Base-by-base conservation (phyloP, 2,888 invertebrate species). In the Hirtodrosophila cameraria region DNA sequence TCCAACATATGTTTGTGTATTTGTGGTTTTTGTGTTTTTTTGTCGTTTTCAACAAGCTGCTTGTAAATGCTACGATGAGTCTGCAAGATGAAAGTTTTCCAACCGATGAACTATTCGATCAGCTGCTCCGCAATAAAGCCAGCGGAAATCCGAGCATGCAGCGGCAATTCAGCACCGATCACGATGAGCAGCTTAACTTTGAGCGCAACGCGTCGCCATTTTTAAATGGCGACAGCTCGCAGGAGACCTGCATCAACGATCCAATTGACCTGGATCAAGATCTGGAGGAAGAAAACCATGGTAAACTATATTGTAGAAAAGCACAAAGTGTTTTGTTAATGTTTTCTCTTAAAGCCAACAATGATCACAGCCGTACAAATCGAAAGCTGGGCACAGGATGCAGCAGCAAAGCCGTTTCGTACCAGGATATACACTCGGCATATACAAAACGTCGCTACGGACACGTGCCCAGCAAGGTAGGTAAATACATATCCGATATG, bases 41-140 rank as follows among this genome's bases (percentile, higher is more conserved):
- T n/a, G n/a, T n/a, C n/a, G n/a, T n/a, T n/a, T n/a, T n/a, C n/a
- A n/a, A n/a, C n/a, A n/a, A n/a, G n/a, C n/a, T n/a, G n/a, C n/a
- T n/a, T 12, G 3, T 28, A 49, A n/a, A n/a, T n/a, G n/a, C n/a
- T n/a, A n/a, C n/a, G 13, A 90, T 90, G 90, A 89, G 87, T 54
- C 53, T 89, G 28, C 80, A 88, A 41, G 89, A 90, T 64, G 89
- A 90, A 67, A 90, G 89, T 54, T 90, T 90, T 59, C 90, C 89
- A 2, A 48, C 73, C 0, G 89, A 88, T 38, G 87, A 85, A 20
- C 41, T 87, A 2, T 71, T 79, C 8, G 80, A 83, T 15, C 64
- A 73, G 20, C 33, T 85, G 3, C 76, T 81, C 23, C 49, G 53
- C 2, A 69, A 73, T 7, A n/a, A 5, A 9, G 15, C 15, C 8